Evolutionary conservation across 2,797 vertebrate genomes (phyloP).

Genomic region (Thripadectes ignobilis): DNA sequence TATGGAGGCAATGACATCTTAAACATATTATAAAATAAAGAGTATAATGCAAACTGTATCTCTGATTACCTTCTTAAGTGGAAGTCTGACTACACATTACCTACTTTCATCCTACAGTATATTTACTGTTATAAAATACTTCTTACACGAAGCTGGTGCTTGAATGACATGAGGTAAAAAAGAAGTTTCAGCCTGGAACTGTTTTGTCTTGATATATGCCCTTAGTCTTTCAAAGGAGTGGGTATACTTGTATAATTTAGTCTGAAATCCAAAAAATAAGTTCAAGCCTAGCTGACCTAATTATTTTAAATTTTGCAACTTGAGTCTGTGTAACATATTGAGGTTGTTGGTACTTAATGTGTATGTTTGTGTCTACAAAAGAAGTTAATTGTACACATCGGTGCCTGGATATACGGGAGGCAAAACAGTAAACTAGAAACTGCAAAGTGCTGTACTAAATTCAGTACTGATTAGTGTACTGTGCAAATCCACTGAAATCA

Average conservation of each 20-base stretch:
- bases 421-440: not conserved
- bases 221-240: not conserved
- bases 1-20: not conserved
- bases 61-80: not conserved
- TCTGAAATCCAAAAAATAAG: not conserved
- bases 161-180: not conserved
- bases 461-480: not conserved
- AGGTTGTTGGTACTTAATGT: not conserved
- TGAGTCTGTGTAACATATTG: not conserved
- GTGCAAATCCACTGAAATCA: not conserved
- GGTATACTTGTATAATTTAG: not conserved
- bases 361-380: not conserved
- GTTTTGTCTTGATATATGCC: not conserved
- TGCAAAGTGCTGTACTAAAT: not conserved
- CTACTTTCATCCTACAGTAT: not conserved
- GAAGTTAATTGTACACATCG: not conserved
- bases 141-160: not conserved
- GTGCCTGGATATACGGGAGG: not conserved
- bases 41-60: not conserved
- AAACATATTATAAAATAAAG: rapidly evolving
- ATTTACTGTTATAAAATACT: not conserved
- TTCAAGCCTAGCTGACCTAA: not conserved
- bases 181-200: not conserved
- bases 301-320: not conserved
- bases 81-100: rapidly evolving